A percentile compares a stretch with the other conserved stretches of the same genome.
Conservation (phyloP, 2,888 invertebrate species). For the Eudemis profundana region DNA sequence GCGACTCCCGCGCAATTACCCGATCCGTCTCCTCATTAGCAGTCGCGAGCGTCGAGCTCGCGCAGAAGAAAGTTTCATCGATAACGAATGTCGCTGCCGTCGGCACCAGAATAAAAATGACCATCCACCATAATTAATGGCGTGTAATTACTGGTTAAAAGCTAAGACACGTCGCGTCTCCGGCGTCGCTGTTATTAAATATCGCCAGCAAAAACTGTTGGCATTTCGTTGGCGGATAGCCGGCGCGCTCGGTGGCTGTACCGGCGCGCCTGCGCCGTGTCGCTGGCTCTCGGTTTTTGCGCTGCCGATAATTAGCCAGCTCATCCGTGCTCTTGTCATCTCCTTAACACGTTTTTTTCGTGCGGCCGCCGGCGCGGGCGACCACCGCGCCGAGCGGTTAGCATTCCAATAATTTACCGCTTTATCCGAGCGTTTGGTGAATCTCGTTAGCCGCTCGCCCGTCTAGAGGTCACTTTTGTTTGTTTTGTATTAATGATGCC, state of each 20-base stretch:
- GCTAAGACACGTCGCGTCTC: slow-evolving; percentile 58
- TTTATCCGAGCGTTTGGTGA: slow-evolving; percentile 81
- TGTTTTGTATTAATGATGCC: slow-evolving; percentile 83
- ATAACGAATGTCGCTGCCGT: slow-evolving; percentile 65
- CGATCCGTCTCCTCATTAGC: slow-evolving; percentile 61
- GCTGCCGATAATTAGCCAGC: slow-evolving; percentile 72
- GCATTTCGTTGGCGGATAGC: slow-evolving; percentile 68
- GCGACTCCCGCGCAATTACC: slow-evolving; percentile 51
- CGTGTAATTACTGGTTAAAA: slow-evolving; percentile 69
- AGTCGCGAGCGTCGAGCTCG: slow-evolving; percentile 50
- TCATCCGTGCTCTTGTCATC: slow-evolving; percentile 80
- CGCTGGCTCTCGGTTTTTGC: slow-evolving; percentile 66
- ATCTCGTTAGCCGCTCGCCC: slow-evolving; percentile 81
- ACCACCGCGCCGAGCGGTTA: slow-evolving; percentile 75
- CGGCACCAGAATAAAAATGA: slow-evolving; percentile 65
- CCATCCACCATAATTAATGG: slow-evolving; percentile 67
- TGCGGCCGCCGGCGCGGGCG: slow-evolving; percentile 63
- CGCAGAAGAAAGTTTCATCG: slow-evolving; percentile 64
- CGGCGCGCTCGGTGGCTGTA: slow-evolving; percentile 67
- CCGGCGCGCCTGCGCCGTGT: slow-evolving; percentile 67
- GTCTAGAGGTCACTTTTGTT: slow-evolving; percentile 83
- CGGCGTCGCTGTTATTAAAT: slow-evolving; percentile 65
- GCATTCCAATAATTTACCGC: slow-evolving; percentile 84
- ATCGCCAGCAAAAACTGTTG: slow-evolving; percentile 62
- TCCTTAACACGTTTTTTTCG: slow-evolving; percentile 79